These are phyloP conservation scores for Hippocampus kuda DNA, from an alignment of 2,797 vertebrate species.

Conservation along the genomic window DNA sequence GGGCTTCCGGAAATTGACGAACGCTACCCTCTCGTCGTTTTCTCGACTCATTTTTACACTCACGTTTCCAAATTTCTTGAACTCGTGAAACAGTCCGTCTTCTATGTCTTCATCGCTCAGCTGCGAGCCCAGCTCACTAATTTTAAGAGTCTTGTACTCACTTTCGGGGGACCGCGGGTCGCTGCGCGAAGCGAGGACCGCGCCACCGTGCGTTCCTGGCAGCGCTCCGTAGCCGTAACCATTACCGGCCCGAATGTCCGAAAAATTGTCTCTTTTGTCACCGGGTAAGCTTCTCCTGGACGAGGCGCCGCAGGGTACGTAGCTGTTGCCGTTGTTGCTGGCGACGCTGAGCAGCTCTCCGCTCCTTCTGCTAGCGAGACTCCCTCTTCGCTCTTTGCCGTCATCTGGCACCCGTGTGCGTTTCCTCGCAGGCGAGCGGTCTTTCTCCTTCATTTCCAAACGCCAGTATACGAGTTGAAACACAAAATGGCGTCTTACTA, in stretches of 20 bases:
- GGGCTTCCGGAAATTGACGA: constrained; percentile 89
- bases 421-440: constrained; percentile 88
- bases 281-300: constrained; percentile 57
- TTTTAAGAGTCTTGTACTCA: constrained; percentile 91
- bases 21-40: constrained; percentile 84
- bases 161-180: constrained; percentile 66
- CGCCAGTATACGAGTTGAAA: background rate
- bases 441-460: constrained; percentile 84
- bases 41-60: constrained; percentile 90
- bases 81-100: constrained; percentile 93
- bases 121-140: constrained; percentile 88
- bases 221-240: constrained; percentile 63
- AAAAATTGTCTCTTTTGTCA: constrained; percentile 67
- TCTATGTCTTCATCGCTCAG: constrained; percentile 92
- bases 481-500: background rate
- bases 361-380: constrained; percentile 72
- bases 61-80: constrained; percentile 92
- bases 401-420: constrained; percentile 81
- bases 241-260: constrained; percentile 58
- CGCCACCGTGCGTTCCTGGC: constrained; percentile 54
- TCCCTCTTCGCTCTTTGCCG: constrained; percentile 78
- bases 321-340: constrained; percentile 53
- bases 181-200: constrained; percentile 54
- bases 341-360: constrained; percentile 56
- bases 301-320: constrained; percentile 27